These are phyloP conservation scores for Diadema setosum DNA, from an alignment of 35 echinoderm and acorn worm genomes.

Conservation along the genomic window DNA sequence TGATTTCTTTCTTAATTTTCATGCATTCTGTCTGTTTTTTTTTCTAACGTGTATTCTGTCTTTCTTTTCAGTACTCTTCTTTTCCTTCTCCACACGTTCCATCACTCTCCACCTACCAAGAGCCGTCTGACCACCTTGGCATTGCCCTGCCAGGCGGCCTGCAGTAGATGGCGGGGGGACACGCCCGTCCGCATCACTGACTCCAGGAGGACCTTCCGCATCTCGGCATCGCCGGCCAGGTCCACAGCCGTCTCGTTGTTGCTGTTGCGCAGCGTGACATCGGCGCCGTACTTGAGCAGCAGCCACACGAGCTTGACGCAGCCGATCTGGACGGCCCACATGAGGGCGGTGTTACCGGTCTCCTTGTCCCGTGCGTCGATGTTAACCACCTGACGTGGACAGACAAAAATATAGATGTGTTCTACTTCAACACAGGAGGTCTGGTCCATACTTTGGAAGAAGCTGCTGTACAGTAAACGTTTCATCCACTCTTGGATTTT, in stretches of 20 bases:
- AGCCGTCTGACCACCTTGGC: slow-evolving; percentile 47
- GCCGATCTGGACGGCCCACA: slow-evolving; percentile 63
- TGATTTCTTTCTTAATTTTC: too few species aligned
- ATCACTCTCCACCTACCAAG: slow-evolving; percentile 49
- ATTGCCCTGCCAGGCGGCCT: slow-evolving; percentile 97
- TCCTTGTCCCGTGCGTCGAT: slow-evolving; percentile 74
- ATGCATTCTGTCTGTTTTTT: too few species aligned
- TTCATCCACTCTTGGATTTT: too few species aligned
- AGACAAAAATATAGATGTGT: too few species aligned
- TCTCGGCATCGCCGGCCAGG: background rate
- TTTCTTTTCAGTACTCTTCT: too few species aligned
- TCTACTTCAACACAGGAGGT: too few species aligned
- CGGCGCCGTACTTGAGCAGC: slow-evolving; percentile 86
- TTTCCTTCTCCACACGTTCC: background rate
- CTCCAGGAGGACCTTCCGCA: slow-evolving; percentile 52
- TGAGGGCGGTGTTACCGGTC: slow-evolving; percentile 88
- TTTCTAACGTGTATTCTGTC: too few species aligned
- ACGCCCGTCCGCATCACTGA: slow-evolving; percentile 68
- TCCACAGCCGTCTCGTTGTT: slow-evolving; percentile 73
- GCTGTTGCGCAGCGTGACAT: slow-evolving; percentile 78
- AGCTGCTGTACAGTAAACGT: too few species aligned
- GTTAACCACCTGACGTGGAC: slow-evolving; percentile 57
- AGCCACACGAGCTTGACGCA: slow-evolving; percentile 75
- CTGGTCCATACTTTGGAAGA: too few species aligned
- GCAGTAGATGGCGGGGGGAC: slow-evolving; percentile 79